Percentiles rank a stretch among this genome's conserved stretches.
These are phyloP conservation scores for Drosophila hydei DNA, from an alignment of 1,140 invertebrate genomes.

Conservation along the genomic window DNA sequence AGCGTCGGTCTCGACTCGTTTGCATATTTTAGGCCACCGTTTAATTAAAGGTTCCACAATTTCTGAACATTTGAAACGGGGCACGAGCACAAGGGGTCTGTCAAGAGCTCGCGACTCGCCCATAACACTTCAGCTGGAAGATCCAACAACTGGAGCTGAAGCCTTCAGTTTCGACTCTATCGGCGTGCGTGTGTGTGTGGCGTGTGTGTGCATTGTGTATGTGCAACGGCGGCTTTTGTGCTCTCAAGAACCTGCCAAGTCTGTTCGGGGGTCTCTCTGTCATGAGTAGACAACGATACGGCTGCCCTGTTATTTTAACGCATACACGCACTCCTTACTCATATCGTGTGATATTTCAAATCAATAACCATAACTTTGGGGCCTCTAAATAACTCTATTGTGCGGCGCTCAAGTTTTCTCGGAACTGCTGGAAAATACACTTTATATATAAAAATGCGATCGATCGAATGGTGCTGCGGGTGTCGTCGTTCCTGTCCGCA, in stretches of 20 bases:
- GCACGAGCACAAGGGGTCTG: conserved; percentile 77
- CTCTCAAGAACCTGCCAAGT: conserved; percentile 55
- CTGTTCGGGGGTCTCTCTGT: conserved; percentile 8
- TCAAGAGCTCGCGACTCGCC: conserved; percentile 66
- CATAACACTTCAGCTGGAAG: conserved; percentile 51
- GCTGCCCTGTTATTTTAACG: conserved; percentile 73
- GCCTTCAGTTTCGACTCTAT: conserved; percentile 13
- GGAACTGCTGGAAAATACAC: conserved; percentile 57
- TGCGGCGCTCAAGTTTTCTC: conserved; percentile 71
- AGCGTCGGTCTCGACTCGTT: conserved; percentile 54
- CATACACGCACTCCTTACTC: conserved; percentile 46
- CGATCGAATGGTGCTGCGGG: conserved; percentile 31
- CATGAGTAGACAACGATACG: conserved; percentile 39
- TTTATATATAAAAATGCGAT: conserved; percentile 14
- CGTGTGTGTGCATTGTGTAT: conserved; percentile 7
- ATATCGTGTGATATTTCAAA: conserved; percentile 76
- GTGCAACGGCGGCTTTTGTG: conserved; percentile 41
- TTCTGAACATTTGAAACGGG: conserved; percentile 74
- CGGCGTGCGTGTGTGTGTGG: neutral
- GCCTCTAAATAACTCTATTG: conserved; percentile 80
- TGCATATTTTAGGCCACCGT: conserved; percentile 84
- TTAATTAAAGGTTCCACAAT: conserved; percentile 83
- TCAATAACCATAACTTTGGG: conserved; percentile 69
- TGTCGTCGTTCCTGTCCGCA: conserved; percentile 27
- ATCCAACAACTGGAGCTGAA: too few species aligned